A percentile compares a stretch with the other conserved stretches of the same genome.
These are phyloP conservation scores for Caenorhabditis panamensis DNA, from an alignment of 2,888 invertebrate genomes.

Conservation along the genomic window DNA sequence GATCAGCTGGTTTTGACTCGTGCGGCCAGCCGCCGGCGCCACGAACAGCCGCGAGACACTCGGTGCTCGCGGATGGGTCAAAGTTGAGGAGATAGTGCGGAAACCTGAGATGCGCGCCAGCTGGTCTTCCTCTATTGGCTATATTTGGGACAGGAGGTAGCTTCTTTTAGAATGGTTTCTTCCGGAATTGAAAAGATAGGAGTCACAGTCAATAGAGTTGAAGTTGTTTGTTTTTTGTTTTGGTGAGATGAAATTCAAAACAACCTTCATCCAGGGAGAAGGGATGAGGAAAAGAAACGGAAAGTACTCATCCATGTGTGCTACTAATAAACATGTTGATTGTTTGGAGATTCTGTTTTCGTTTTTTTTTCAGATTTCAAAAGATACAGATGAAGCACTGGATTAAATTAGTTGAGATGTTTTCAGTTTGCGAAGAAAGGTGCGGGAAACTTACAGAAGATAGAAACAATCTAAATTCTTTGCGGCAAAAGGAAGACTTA, in stretches of 20 bases:
- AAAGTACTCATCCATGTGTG: conserved; percentile 5
- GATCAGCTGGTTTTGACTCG: conserved; percentile 65
- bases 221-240: conserved; percentile 57
- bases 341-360: neutral
- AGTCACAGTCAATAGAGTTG: conserved; percentile 41
- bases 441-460: too few relatives aligned
- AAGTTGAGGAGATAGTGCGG: conserved; percentile 43
- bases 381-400: neutral
- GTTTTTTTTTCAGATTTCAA: neutral
- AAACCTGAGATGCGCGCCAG: neutral
- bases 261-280: conserved; percentile 30
- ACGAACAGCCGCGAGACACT: conserved; percentile 52
- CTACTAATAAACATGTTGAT: conserved; percentile 34
- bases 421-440: too few relatives aligned
- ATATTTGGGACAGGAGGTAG: conserved; percentile 19
- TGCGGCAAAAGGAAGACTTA: too few relatives aligned
- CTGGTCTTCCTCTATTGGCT: neutral
- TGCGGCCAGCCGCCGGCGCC: conserved; percentile 50
- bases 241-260: conserved; percentile 21
- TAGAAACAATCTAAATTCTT: too few relatives aligned
- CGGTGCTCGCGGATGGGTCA: conserved; percentile 41
- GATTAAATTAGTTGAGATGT: neutral
- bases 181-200: conserved; percentile 13
- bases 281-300: conserved; percentile 13
- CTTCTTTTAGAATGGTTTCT: conserved; percentile 4